Conservation (phyloP, 2,888 invertebrate genomes). For the Mythimna ferrago region DNA sequence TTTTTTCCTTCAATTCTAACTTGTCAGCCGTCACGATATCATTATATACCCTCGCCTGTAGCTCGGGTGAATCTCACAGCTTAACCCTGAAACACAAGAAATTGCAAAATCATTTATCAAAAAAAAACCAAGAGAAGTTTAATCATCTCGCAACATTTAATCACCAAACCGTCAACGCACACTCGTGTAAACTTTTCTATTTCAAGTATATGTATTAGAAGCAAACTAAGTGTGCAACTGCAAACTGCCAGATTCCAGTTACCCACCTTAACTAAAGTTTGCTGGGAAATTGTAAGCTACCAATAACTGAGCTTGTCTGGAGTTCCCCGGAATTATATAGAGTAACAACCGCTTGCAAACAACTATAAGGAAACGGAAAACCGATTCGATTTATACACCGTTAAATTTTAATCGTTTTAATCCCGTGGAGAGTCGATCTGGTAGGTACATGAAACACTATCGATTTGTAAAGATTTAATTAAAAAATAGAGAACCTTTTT, state of each 20-base stretch:
- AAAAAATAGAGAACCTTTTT: too few relatives aligned
- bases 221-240: conserved; percentile 67
- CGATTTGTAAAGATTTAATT: too few relatives aligned
- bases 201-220: conserved; percentile 57
- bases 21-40: too few relatives aligned
- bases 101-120: neutral
- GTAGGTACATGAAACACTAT: too few relatives aligned
- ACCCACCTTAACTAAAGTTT: conserved; percentile 69
- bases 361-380: conserved; percentile 35
- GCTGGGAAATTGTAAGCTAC: conserved; percentile 71
- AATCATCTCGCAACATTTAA: conserved; percentile 21
- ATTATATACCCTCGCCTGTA: too few relatives aligned
- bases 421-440: too few relatives aligned
- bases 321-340: conserved; percentile 48
- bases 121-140: neutral
- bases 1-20: too few relatives aligned
- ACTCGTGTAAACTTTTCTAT: conserved; percentile 57
- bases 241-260: conserved; percentile 72
- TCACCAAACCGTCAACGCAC: conserved; percentile 1
- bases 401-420: too few relatives aligned
- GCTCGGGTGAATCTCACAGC: too few relatives aligned
- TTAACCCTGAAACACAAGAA: neutral
- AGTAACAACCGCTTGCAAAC: conserved; percentile 42
- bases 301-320: conserved; percentile 68
- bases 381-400: conserved; percentile 14